Evolutionary conservation across 2,797 vertebrate genomes (phyloP), one percentile per base, ranked within the genome.

Genomic region (Xenentodon cancila): DNA sequence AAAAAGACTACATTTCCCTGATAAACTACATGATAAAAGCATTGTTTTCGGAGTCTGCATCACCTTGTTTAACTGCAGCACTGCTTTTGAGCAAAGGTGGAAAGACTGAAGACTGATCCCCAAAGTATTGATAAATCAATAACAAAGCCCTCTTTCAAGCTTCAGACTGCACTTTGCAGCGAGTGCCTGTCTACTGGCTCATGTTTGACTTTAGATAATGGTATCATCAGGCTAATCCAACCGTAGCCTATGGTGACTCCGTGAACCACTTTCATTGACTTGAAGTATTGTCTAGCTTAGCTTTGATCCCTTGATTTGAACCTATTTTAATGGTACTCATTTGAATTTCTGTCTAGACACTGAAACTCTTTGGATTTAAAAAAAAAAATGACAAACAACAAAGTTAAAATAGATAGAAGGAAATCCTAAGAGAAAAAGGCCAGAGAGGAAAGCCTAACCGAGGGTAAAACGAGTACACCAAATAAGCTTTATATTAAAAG

Each of bases 261-360:
- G 25, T 60, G 65, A 59, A 55, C 32, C 51, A 37, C 61, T 70
- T n/a, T 62, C 42, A 63, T 53, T 68, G 49, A 76, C 30, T 54
- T 12, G 13, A 17, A 30, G 11, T 40, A 51, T 47, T 66, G 64
- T 70, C 65, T 45, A 22, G 55, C 48, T 52, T 17, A 34, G 30
- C 70, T 85, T 81, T 83, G 59, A 87, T 80, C 71, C 4, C 5
- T 59, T 59, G 18, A 53, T 81, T 71, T 74, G 65, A 79, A 62
- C 67, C 22, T 34, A 19, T 70, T 46, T 51, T 69, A 48, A 71
- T 63, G 46, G 27, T 7, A 20, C 37, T 42, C 48, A 44, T 25
- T 32, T 49, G 32, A 53, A 40, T 62, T 48, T 62, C 50, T 61
- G 53, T 80, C 68, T 74, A 59, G 60, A 73, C 57, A 16, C 30